phyloP scores from a whole-genome alignment of 2,888 invertebrate species.

The Xanthia icteritia region DNA sequence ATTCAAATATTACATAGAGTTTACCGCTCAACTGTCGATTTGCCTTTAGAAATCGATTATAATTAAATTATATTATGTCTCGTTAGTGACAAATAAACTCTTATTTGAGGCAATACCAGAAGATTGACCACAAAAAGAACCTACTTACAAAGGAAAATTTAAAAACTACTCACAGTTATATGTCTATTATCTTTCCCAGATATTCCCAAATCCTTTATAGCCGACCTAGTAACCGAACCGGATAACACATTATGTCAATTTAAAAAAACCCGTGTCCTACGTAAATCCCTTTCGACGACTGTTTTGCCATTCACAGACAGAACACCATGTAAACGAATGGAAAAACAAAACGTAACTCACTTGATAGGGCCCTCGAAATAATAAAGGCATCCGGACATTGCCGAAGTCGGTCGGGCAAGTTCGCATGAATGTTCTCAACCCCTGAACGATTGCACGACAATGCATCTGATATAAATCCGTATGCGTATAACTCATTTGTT shows the following conservation, averaged over 20 bases:
- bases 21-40: no score
- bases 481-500: conserved; percentile 65
- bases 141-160: neutral
- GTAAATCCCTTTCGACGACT: conserved; percentile 2
- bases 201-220: neutral
- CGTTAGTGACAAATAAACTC: no score
- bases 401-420: conserved; percentile 67
- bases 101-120: neutral
- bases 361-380: conserved; percentile 84
- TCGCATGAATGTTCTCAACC: conserved; percentile 83
- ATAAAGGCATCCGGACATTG: conserved; percentile 84
- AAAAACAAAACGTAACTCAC: conserved; percentile 79
- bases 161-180: neutral
- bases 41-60: no score
- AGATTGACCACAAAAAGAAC: neutral
- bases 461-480: conserved; percentile 86
- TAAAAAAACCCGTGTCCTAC: neutral
- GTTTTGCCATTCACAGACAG: conserved; percentile 24
- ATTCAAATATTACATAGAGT: neutral
- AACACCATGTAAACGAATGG: conserved; percentile 75
- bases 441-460: conserved; percentile 80
- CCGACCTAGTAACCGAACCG: neutral
- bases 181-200: neutral
- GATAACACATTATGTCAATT: neutral
- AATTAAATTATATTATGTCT: no score